Conservation (phyloP, 2,113 vertebrate genomes). For the Campylomormyrus numenius region DNA sequence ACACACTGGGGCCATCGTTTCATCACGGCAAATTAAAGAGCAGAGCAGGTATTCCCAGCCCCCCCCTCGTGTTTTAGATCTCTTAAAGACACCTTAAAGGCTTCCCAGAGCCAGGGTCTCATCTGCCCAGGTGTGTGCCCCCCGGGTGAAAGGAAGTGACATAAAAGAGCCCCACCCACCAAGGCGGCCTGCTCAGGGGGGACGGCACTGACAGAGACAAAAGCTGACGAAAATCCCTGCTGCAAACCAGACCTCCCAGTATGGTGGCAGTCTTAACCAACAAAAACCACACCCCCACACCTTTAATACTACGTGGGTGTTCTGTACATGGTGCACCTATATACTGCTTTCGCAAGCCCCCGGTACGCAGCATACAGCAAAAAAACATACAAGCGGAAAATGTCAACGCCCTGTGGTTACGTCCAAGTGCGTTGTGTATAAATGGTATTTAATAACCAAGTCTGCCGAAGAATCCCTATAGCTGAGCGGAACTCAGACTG, state of each 20-base stretch:
- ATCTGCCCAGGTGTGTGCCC: conserved; percentile 58
- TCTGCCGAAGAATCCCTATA: not conserved
- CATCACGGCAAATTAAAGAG: conserved; percentile 54
- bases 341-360: not conserved
- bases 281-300: not conserved
- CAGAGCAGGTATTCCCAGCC: conserved; percentile 28
- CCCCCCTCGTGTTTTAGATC: conserved; percentile 16
- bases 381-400: not conserved
- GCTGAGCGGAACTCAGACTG: not conserved
- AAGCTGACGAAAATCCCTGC: conserved; percentile 16
- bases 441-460: not conserved
- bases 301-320: not conserved
- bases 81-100: conserved; percentile 31
- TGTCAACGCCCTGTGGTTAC: not conserved
- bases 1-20: conserved; percentile 43
- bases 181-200: not conserved
- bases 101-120: conserved; percentile 34
- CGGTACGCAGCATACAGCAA: too few species aligned
- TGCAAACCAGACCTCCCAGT: not conserved
- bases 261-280: not conserved
- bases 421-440: not conserved
- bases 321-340: not conserved
- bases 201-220: conserved; percentile 41
- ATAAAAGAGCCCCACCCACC: conserved; percentile 44
- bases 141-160: conserved; percentile 52